Evolutionary conservation across 2,888 invertebrate species (phyloP), one percentile per base, ranked within the genome.

Genomic region (Polymixis lichenea): DNA sequence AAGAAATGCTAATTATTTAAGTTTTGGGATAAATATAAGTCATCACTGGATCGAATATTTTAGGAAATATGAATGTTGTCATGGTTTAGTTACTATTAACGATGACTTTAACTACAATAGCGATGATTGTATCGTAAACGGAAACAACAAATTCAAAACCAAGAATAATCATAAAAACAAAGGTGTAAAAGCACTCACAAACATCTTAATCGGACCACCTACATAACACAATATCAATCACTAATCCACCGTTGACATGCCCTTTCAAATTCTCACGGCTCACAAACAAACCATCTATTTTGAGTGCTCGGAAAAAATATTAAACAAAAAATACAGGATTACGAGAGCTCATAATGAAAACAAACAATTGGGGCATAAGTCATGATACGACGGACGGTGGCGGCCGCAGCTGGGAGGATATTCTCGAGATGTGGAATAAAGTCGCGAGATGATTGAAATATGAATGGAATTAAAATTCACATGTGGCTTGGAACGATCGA

Each of bases 201-300:
- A 60, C 28, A n/a, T 64, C 55, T 81, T 61, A 86, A 80, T 84
- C 71, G 75, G 90, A 90, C 90, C 90, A 91, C 90, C 90, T 89
- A 89, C 87, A 81, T 80, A 80, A 85, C 85, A 67, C 80, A 89
- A 87, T 82, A 89, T 90, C 86, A 86, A 84, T 91, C 88, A 90
- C 84, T 88, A 87, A 88, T 84, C 80, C 88, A 89, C 87, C 86
- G 90, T 89, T 90, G 93, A 93, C 94, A 92, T 91, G 91, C 91
- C 91, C 90, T 90, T 91, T 91, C 89, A 91, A 92, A 93, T 94
- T 95, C 95, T 94, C 95, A 95, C 95, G 95, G 92, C 87, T 88
- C 90, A 89, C 90, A 93, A 93, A 92, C 90, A 93, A 93, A 91
- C 91, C 87, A 91, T 93, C 92, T 93, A 94, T 93, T 94, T 93